Conservation (phyloP, 2,888 invertebrate genomes). For the Leucophenga maculata region DNA sequence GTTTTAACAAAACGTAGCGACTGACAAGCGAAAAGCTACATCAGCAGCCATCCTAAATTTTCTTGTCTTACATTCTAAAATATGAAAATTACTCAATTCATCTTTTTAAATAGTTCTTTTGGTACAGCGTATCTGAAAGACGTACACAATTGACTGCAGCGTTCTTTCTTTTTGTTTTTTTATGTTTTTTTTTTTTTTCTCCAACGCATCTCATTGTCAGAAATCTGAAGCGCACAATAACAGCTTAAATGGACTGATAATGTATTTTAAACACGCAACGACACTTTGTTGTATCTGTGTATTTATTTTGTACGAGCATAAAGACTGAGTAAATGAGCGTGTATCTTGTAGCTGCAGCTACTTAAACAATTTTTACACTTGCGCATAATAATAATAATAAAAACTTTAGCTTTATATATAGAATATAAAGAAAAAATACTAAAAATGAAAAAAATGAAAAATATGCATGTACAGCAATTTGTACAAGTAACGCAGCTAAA, state of each 20-base stretch:
- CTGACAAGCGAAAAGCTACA: too few species aligned
- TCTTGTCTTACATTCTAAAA: too few species aligned
- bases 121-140: too few species aligned
- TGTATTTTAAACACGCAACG: slow-evolving; percentile 69
- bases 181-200: too few species aligned
- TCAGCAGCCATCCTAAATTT: too few species aligned
- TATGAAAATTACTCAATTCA: too few species aligned
- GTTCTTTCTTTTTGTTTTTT: too few species aligned
- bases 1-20: too few species aligned
- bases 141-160: too few species aligned
- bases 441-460: slow-evolving; percentile 1
- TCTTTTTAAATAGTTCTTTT: too few species aligned
- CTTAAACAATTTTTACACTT: not conserved
- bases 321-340: not conserved
- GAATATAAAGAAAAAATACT: not conserved
- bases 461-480: slow-evolving; percentile 35
- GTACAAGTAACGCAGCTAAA: slow-evolving; percentile 33
- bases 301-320: slow-evolving; percentile 3
- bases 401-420: not conserved
- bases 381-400: slow-evolving; percentile 3
- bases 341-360: slow-evolving; percentile 9
- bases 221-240: not conserved
- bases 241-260: slow-evolving; percentile 50
- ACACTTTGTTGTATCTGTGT: slow-evolving; percentile 67
- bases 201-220: not conserved